These are phyloP conservation scores for Tribolium freemani DNA, from an alignment of 2,888 invertebrate genomes.

Conservation along the genomic window DNA sequence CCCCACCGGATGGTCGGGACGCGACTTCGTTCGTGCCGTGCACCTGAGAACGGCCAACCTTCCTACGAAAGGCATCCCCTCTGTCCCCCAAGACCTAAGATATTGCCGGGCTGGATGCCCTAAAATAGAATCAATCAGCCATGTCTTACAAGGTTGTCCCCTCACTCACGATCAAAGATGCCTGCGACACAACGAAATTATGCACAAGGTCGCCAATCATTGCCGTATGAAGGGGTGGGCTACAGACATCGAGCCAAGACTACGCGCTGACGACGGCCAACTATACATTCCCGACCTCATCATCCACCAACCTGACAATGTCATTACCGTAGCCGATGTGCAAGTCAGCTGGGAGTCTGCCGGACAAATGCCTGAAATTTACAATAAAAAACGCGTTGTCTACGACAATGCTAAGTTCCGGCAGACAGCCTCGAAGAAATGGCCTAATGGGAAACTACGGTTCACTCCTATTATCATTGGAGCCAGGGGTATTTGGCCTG, in stretches of 20 bases:
- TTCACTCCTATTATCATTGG: slow-evolving; percentile 49
- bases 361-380: background rate
- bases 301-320: slow-evolving; percentile 18
- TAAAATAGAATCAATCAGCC: no score
- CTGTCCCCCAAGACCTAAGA: background rate
- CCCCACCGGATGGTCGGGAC: background rate
- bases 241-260: slow-evolving; percentile 43
- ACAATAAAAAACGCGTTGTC: slow-evolving; percentile 43
- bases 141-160: slow-evolving; percentile 51
- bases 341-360: slow-evolving; percentile 30
- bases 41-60: slow-evolving; percentile 8
- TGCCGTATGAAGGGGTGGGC: slow-evolving; percentile 17
- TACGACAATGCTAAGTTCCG: slow-evolving; percentile 47
- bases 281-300: slow-evolving; percentile 48
- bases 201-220: slow-evolving; percentile 41
- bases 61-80: slow-evolving; percentile 14
- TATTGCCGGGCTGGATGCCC: background rate
- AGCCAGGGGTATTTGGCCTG: slow-evolving; percentile 52
- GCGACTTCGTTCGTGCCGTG: no score
- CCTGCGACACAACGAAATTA: slow-evolving; percentile 45
- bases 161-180: slow-evolving; percentile 45
- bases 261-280: slow-evolving; percentile 26
- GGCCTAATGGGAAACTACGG: slow-evolving; percentile 38
- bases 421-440: slow-evolving; percentile 41
- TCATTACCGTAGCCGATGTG: slow-evolving; percentile 10